Percentiles rank a stretch among this genome's conserved stretches.
These are phyloP conservation scores for Caenorhabditis virilis DNA, from an alignment of 2,888 invertebrate species.

Conservation along the genomic window DNA sequence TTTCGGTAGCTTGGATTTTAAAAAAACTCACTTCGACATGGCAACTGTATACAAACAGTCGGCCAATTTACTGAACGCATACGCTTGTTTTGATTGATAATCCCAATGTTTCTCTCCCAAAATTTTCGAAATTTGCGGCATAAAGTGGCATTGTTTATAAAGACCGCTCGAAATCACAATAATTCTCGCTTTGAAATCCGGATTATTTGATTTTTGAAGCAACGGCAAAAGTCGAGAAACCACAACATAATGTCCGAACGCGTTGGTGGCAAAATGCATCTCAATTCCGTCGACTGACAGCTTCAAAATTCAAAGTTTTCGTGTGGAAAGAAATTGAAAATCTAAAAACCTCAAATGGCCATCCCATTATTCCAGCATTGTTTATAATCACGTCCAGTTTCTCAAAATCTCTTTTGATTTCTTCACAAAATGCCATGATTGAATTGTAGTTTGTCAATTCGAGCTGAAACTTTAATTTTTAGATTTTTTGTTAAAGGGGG, in stretches of 20 bases:
- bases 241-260: conserved; percentile 84
- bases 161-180: conserved; percentile 69
- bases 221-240: conserved; percentile 69
- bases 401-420: conserved; percentile 22
- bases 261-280: conserved; percentile 82
- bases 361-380: conserved; percentile 79
- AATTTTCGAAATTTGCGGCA: conserved; percentile 34
- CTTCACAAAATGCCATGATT: conserved; percentile 38
- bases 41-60: conserved; percentile 60
- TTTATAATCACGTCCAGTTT: conserved; percentile 79
- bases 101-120: conserved; percentile 49
- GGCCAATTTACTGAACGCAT: conserved; percentile 68
- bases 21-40: conserved; percentile 33
- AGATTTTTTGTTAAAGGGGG: too few species aligned
- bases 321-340: neutral
- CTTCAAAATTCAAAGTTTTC: conserved; percentile 71
- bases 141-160: conserved; percentile 38
- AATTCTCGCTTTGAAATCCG: conserved; percentile 69
- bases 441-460: conserved; percentile 48
- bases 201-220: conserved; percentile 75
- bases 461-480: too few species aligned
- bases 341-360: conserved; percentile 70
- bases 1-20: too few species aligned
- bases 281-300: conserved; percentile 77
- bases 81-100: conserved; percentile 62